These are phyloP conservation scores for Zoanthus solanderi DNA, from an alignment of 92 coral and sea anemone species.

Conservation along the genomic window DNA sequence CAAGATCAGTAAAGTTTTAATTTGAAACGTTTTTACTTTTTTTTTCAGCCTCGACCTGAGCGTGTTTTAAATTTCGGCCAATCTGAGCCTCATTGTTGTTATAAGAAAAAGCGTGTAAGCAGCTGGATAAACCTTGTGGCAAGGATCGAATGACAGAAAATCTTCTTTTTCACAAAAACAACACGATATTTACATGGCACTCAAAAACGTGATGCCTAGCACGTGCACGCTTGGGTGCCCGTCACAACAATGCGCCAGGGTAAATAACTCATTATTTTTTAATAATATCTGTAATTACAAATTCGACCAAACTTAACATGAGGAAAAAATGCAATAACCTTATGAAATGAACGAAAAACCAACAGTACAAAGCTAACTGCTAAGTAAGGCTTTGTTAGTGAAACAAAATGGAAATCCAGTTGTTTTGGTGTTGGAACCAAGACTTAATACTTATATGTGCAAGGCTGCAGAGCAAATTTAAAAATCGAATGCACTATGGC, in stretches of 20 bases:
- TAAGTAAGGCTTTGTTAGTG: no score
- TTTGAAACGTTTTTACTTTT: no score
- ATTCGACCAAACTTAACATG: background rate
- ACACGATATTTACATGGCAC: background rate
- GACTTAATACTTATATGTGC: no score
- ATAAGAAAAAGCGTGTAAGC: background rate
- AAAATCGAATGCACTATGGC: no score
- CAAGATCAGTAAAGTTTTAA: no score
- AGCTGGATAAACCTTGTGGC: background rate
- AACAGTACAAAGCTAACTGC: no score
- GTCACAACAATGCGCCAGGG: background rate
- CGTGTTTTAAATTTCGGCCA: no score
- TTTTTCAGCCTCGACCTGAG: no score
- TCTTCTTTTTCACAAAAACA: background rate
- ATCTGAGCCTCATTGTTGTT: no score
- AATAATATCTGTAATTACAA: background rate
- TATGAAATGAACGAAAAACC: background rate
- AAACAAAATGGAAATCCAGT: no score
- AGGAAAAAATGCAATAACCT: background rate
- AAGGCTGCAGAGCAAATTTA: no score
- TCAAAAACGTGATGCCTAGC: background rate
- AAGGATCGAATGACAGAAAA: background rate
- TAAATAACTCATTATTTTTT: background rate
- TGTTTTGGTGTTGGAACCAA: no score
- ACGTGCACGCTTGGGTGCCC: background rate